Evolutionary conservation across 2,113 vertebrate genomes (phyloP), one percentile per base, ranked within the genome.

Genomic region (Octodon degus): DNA sequence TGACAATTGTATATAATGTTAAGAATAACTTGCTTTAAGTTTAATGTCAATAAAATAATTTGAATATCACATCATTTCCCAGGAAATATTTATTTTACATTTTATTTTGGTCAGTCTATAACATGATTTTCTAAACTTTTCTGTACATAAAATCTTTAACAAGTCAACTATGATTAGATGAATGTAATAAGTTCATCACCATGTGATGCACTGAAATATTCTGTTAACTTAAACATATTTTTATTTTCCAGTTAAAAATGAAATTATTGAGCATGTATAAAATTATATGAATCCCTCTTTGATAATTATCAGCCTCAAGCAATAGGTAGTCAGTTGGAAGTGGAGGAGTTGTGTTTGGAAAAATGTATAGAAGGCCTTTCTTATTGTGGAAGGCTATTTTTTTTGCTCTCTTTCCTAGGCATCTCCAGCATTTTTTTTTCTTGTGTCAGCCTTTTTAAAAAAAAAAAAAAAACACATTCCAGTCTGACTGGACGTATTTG

Each of bases 141-240:
- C 34, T 88, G 19, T 93, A 65, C 95, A 65, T 40, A 82, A 89
- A 91, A 93, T 85, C 50, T 93, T 95, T 37, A 27, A 65, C 50
- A 79, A 96, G 16, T 70, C 50, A 72, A 67, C 65, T 43, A n/a
- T 4, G 68, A 85, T 60, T 88, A 53, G 13, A 55, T 84, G 40
- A 76, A 79, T 60, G 24, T 68, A 16, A 91, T 22, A n/a, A 50
- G 47, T 40, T 91, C 32, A 5, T 58, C 24, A 67, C n/a, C 16
- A 68, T 80, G 24, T 81, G 9, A 82, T 55, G 16, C 5, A 63
- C 32, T 74, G 22, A 83, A 72, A 83, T 43, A 3, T 70, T 74
- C 9, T 94, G 19, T 83, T 76, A 65, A 92, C 43, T 70, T 91
- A 10, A 84, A 90, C 40, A 63, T 87, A 20, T 24, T 58, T 93